Base-by-base conservation (phyloP, 2,113 vertebrate species). In the Girardinichthys multiradiatus region DNA sequence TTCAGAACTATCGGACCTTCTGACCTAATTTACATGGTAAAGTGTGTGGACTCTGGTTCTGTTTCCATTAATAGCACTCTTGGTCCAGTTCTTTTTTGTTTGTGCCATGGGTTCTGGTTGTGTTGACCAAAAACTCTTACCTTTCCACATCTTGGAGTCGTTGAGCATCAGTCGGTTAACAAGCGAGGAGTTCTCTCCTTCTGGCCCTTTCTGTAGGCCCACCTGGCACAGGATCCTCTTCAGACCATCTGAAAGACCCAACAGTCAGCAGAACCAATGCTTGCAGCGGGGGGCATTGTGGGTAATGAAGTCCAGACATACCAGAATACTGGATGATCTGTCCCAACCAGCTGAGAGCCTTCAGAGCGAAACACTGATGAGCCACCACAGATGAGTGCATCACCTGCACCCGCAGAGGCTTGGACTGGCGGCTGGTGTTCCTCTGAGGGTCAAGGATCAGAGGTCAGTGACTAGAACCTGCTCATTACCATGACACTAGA, bases 131-230 rank as follows among this genome's bases (percentile, higher is more conserved):
- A 17, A 54, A 54, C 28, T 19, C 21, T 57, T 33, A 89, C 88
- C 98, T 97, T 99, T 99, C 98, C 98, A 99, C 81, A 99, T 94
- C 86, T 97, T 98, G 67, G 98, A 99, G 94, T 99, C 98, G 61
- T 90, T 96, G 7, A 99, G 94, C 98, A 99, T 99, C 71, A 99
- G 77, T 27, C 94, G 95, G 85, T 98, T 96, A 10, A 99, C 96
- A 70, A 99, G 91, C 5, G 97, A 97, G 66, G 96, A 97, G 89
- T 95, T 96, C 80, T 98, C 97, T 71, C 95, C 96, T 69, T 96
- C 95, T 45, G 95, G 93, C 0, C 95, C 95, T 71, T 92, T 94
- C 85, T 98, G 96, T 48, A 99, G 95, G 15, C 96, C 96, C 77
- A 98, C 97, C 83, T 98, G 97, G 92, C 98, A 99, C 73, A 99